These are phyloP conservation scores for Mamestra configurata DNA, from an alignment of 1,140 invertebrate species.

Conservation along the genomic window DNA sequence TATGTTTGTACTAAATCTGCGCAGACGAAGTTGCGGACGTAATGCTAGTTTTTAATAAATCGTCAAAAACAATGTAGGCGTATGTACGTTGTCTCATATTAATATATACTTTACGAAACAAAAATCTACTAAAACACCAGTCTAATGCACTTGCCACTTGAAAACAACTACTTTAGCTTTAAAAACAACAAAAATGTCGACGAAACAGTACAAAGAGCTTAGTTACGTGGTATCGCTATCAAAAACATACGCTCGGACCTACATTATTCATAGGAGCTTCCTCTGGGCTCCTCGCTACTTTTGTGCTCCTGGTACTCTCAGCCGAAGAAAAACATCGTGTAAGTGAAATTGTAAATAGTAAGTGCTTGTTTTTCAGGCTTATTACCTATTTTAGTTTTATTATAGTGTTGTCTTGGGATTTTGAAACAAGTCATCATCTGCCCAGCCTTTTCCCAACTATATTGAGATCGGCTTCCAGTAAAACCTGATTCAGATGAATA, in stretches of 20 bases:
- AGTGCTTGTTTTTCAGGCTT: not conserved
- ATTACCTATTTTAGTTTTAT: constrained; percentile 4
- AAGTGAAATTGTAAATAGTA: not conserved
- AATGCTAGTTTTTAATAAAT: no score
- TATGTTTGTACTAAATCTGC: no score
- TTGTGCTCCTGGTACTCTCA: not conserved
- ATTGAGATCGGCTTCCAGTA: no score
- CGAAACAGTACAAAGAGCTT: not conserved
- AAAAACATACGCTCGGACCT: constrained; percentile 31
- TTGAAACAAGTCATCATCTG: no score
- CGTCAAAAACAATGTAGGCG: no score
- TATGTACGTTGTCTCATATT: no score
- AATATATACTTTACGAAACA: not conserved
- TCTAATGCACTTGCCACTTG: not conserved
- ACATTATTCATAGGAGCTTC: constrained; percentile 35
- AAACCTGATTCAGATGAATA: no score
- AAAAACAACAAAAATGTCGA: constrained; percentile 2
- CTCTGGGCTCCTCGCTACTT: not conserved
- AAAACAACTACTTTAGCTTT: not conserved
- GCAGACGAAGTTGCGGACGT: no score
- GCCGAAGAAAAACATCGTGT: constrained; percentile 22
- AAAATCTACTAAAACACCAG: not conserved
- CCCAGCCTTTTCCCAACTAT: no score
- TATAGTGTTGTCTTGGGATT: not conserved
- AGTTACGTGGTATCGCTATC: constrained; percentile 25